These are phyloP conservation scores for Macrocentrus cingulum DNA, from an alignment of 1,140 invertebrate genomes.

Conservation along the genomic window DNA sequence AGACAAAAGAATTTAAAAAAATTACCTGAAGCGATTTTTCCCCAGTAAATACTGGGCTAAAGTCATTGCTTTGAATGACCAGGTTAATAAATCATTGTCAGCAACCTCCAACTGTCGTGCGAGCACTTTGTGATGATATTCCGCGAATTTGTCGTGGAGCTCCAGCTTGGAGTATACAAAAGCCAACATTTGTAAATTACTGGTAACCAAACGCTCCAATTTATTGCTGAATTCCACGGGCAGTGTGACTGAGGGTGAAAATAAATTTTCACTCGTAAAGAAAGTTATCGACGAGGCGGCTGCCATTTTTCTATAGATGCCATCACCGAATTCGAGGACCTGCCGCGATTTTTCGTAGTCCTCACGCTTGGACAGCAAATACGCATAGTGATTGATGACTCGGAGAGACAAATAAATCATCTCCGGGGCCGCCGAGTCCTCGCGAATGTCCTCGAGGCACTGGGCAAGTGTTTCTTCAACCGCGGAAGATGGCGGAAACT, in stretches of 20 bases:
- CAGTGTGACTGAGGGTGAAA: slow-evolving; percentile 3
- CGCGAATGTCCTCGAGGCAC: slow-evolving; percentile 14
- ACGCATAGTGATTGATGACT: slow-evolving; percentile 36
- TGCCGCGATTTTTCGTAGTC: slow-evolving; percentile 22
- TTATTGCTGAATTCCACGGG: slow-evolving; percentile 39
- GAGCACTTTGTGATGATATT: slow-evolving; percentile 66
- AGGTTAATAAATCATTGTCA: slow-evolving; percentile 64
- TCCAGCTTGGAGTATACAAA: slow-evolving; percentile 58
- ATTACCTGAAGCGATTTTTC: slow-evolving; percentile 48
- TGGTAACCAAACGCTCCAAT: slow-evolving; percentile 57
- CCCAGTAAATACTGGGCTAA: slow-evolving; percentile 62
- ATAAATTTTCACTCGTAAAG: slow-evolving; percentile 34
- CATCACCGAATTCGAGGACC: slow-evolving; percentile 30
- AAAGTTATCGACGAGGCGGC: slow-evolving; percentile 17
- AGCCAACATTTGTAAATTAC: slow-evolving; percentile 58
- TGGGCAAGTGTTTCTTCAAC: background rate
- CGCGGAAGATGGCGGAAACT: background rate
- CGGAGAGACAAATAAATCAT: slow-evolving; percentile 32
- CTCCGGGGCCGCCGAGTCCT: slow-evolving; percentile 23
- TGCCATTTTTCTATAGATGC: slow-evolving; percentile 26
- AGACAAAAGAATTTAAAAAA: background rate
- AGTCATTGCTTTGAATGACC: slow-evolving; percentile 65
- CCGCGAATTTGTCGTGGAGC: slow-evolving; percentile 56
- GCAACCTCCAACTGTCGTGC: slow-evolving; percentile 63
- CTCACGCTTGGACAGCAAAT: slow-evolving; percentile 29